A percentile compares a stretch with the other conserved stretches of the same genome.
Conservation (phyloP, 1,140 invertebrate genomes). For the Ostrea denselamellosa region DNA sequence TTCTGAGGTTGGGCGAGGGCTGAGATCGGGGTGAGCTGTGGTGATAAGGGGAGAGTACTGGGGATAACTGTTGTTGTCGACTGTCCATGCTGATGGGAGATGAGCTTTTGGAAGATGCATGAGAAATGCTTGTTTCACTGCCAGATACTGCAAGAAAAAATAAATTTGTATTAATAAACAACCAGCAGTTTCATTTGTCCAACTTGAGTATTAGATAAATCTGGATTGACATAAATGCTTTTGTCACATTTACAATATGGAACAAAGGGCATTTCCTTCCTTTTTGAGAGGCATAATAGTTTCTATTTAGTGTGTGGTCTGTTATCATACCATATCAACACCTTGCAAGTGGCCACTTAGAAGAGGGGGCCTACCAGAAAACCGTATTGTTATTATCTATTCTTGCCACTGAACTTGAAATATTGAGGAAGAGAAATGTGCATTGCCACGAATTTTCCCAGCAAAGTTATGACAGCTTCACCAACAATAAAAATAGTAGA, state of each 20-base stretch:
- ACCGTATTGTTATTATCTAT: constrained; percentile 35
- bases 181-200: not conserved
- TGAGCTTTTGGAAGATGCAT: constrained; percentile 61
- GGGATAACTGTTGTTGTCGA: constrained; percentile 60
- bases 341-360: constrained; percentile 41
- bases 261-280: constrained; percentile 37
- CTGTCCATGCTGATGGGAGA: constrained; percentile 62
- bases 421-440: constrained; percentile 33
- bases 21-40: constrained; percentile 60
- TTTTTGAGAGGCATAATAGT: constrained; percentile 16
- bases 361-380: constrained; percentile 8
- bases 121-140: constrained; percentile 53
- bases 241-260: constrained; percentile 31
- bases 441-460: constrained; percentile 16
- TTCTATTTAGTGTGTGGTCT: constrained; percentile 46
- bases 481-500: constrained; percentile 20
- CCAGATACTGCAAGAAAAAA: constrained; percentile 60
- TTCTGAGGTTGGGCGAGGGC: constrained; percentile 54
- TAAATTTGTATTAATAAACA: constrained; percentile 2
- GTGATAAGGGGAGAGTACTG: constrained; percentile 66
- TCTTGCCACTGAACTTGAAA: constrained; percentile 37
- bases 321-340: constrained; percentile 43
- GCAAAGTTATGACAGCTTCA: constrained; percentile 27
- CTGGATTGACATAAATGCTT: constrained; percentile 22
- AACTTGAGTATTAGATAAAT: not conserved